These are phyloP conservation scores for Parapristionchus giblindavisi DNA, from an alignment of 2,888 invertebrate genomes.

Conservation along the genomic window DNA sequence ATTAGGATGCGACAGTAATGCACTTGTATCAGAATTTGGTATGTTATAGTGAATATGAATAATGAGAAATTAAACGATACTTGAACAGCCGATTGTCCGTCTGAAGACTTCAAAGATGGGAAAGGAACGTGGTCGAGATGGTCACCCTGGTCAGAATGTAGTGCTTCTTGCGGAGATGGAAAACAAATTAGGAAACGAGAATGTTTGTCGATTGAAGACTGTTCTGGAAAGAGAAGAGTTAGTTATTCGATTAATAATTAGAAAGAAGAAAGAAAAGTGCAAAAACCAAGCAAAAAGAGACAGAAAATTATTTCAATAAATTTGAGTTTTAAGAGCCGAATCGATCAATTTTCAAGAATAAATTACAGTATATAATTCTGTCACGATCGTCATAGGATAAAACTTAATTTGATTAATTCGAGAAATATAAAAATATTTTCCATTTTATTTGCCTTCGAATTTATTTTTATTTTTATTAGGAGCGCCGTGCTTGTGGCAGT, in stretches of 20 bases:
- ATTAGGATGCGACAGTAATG: slow-evolving; percentile 34
- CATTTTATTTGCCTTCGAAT: not conserved
- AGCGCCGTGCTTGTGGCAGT: slow-evolving; percentile 25
- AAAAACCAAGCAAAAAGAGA: no score
- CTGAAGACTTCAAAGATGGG: slow-evolving; percentile 35
- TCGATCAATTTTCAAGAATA: not conserved
- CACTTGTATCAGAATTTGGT: slow-evolving; percentile 13
- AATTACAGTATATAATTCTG: no score
- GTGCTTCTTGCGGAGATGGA: slow-evolving; percentile 76
- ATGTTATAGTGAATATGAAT: not conserved
- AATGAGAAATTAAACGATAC: not conserved
- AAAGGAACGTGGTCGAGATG: slow-evolving; percentile 32
- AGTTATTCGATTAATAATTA: not conserved
- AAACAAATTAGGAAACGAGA: slow-evolving; percentile 45
- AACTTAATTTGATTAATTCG: no score
- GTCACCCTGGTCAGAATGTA: slow-evolving; percentile 71
- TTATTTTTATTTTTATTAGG: not conserved
- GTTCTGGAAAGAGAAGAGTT: slow-evolving; percentile 28
- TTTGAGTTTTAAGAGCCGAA: not conserved
- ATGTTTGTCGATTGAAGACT: slow-evolving; percentile 42
- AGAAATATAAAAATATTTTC: no score
- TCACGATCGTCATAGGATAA: no score
- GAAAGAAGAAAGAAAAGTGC: no score
- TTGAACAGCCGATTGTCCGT: slow-evolving; percentile 22
- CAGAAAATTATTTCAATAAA: no score